phyloP scores from a whole-genome alignment of 2,113 vertebrate species.

The Psophia crepitans region DNA sequence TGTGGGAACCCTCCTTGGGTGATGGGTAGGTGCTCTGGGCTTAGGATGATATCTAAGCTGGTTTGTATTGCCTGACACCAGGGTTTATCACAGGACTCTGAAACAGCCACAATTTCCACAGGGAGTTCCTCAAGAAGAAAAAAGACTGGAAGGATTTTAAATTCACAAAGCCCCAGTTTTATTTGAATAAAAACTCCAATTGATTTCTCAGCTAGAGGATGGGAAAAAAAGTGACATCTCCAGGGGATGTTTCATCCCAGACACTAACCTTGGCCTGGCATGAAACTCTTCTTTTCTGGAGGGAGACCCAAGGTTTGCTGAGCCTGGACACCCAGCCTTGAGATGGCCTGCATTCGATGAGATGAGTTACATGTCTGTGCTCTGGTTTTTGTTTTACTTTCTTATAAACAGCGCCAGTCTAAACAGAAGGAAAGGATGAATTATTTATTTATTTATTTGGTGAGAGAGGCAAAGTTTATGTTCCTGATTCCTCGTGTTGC shows the following conservation, averaged over 20 bases:
- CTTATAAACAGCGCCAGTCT: background rate
- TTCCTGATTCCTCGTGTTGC: background rate
- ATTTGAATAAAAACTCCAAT: background rate
- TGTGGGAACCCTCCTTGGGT: background rate
- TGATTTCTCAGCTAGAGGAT: background rate
- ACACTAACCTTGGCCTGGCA: background rate
- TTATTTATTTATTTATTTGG: background rate
- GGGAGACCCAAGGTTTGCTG: background rate
- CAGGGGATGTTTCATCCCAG: background rate
- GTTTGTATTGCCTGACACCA: background rate
- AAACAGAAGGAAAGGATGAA: background rate
- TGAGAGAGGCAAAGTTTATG: background rate
- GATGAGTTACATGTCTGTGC: background rate
- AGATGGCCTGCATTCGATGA: background rate
- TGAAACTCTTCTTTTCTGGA: background rate
- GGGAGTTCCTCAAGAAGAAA: background rate
- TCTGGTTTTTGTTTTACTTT: background rate
- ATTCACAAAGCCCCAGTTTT: background rate
- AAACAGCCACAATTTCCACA: background rate
- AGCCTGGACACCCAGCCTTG: background rate
- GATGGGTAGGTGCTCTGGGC: background rate
- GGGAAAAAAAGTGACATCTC: accelerated
- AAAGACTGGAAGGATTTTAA: background rate
- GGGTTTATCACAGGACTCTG: background rate
- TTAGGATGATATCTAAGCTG: background rate